Percentiles rank a stretch among this genome's conserved stretches.
Evolutionary conservation across 1,140 invertebrate genomes (phyloP).

Genomic region (Homarus americanus): DNA sequence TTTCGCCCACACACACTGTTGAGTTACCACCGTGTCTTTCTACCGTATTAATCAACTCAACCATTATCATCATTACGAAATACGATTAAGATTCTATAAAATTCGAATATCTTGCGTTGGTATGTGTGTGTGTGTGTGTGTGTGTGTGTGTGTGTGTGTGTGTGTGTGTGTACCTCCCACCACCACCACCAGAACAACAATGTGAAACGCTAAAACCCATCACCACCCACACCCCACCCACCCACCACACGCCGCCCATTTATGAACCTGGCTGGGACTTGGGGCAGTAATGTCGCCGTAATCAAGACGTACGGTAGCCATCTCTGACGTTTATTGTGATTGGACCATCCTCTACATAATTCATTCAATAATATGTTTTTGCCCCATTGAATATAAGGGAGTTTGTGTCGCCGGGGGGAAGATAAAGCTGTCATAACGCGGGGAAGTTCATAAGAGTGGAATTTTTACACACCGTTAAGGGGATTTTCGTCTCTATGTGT

Average conservation of each 20-base stretch:
- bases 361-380: constrained; percentile 57
- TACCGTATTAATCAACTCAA: no score
- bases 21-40: no score
- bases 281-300: constrained; percentile 28
- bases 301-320: constrained; percentile 16
- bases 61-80: no score
- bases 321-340: constrained; percentile 36
- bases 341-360: constrained; percentile 44
- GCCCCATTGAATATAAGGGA: constrained; percentile 33
- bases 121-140: no score
- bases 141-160: no score
- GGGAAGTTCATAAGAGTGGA: not conserved
- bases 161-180: no score
- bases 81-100: no score
- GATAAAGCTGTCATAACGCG: not conserved
- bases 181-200: no score
- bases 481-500: not conserved
- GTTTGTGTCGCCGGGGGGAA: not conserved
- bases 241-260: not conserved
- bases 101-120: no score
- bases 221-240: no score
- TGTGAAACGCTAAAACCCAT: no score
- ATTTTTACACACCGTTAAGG: not conserved
- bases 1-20: no score
- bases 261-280: not conserved